Evolutionary conservation across 2,888 invertebrate genomes (phyloP).

Genomic region (Escarpia spicata): DNA sequence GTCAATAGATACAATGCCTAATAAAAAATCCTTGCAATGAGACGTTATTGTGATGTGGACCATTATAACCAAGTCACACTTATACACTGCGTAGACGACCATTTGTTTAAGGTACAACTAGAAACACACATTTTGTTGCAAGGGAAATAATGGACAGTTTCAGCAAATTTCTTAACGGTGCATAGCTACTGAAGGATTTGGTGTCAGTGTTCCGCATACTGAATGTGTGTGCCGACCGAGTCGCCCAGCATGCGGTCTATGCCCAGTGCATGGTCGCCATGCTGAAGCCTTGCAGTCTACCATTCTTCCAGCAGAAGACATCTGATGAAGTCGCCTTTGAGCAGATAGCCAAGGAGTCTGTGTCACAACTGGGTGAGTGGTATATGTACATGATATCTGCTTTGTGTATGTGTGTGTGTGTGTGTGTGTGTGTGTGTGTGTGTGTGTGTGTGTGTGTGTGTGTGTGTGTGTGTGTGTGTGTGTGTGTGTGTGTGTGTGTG

Average conservation of each 20-base stretch:
- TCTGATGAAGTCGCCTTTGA: constrained; percentile 64
- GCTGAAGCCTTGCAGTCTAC: constrained; percentile 57
- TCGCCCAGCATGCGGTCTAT: constrained; percentile 58
- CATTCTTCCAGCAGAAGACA: constrained; percentile 63
- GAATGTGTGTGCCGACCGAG: constrained; percentile 62
- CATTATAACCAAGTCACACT: background rate
- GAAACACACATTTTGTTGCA: background rate
- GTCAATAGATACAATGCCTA: background rate
- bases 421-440: too few relatives aligned
- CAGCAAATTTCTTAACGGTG: constrained; percentile 18
- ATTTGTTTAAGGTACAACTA: background rate
- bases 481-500: too few relatives aligned
- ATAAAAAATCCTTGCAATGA: too few relatives aligned
- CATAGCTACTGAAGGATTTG: constrained; percentile 62
- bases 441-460: too few relatives aligned
- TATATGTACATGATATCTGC: constrained; percentile 55
- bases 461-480: too few relatives aligned
- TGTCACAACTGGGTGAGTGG: constrained; percentile 62
- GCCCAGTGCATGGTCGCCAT: constrained; percentile 58
- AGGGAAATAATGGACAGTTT: background rate
- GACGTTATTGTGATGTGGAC: background rate
- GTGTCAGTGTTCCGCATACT: constrained; percentile 62
- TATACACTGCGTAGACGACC: too few relatives aligned
- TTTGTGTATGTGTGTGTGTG: constrained; percentile 38
- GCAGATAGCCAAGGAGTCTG: constrained; percentile 62